Evolutionary conservation across 1,140 invertebrate genomes (phyloP).

Genomic region (Drosophila subobscura): DNA sequence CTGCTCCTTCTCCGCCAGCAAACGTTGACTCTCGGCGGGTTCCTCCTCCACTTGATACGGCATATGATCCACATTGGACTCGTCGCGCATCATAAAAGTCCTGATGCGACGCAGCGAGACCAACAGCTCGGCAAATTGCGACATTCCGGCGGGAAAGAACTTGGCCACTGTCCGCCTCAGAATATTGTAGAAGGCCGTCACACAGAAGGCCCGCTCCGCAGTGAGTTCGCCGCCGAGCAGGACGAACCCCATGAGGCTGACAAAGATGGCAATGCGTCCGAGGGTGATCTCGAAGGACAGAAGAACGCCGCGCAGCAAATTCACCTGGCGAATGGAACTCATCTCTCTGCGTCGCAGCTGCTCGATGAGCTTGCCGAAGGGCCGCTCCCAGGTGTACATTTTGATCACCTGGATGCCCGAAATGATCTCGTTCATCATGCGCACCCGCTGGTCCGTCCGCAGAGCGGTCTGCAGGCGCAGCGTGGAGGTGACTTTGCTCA

Average conservation of each 20-base stretch:
- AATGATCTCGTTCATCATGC: constrained; percentile 95
- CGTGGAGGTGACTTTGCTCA: constrained; percentile 88
- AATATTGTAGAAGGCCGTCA: constrained; percentile 89
- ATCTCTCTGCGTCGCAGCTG: constrained; percentile 85
- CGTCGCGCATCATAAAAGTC: constrained; percentile 88
- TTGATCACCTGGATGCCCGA: constrained; percentile 92
- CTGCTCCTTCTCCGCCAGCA: constrained; percentile 11
- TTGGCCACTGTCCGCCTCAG: constrained; percentile 89
- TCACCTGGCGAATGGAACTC: constrained; percentile 86
- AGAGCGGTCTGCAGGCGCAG: constrained; percentile 87
- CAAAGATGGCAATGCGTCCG: constrained; percentile 90
- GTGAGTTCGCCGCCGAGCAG: constrained; percentile 85
- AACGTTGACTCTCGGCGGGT: constrained; percentile 17
- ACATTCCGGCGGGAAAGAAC: constrained; percentile 87
- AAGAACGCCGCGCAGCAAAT: constrained; percentile 88
- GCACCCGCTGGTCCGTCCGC: constrained; percentile 92
- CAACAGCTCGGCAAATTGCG: constrained; percentile 87
- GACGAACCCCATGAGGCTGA: constrained; percentile 90
- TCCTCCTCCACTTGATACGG: constrained; percentile 30
- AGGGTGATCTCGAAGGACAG: constrained; percentile 90
- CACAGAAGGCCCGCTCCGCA: constrained; percentile 89
- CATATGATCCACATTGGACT: constrained; percentile 79
- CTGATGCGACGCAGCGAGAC: constrained; percentile 88
- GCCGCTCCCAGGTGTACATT: constrained; percentile 94
- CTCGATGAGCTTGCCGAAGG: constrained; percentile 88